phyloP scores from a whole-genome alignment of 2,113 vertebrate genomes.

The Tauraco erythrolophus region DNA sequence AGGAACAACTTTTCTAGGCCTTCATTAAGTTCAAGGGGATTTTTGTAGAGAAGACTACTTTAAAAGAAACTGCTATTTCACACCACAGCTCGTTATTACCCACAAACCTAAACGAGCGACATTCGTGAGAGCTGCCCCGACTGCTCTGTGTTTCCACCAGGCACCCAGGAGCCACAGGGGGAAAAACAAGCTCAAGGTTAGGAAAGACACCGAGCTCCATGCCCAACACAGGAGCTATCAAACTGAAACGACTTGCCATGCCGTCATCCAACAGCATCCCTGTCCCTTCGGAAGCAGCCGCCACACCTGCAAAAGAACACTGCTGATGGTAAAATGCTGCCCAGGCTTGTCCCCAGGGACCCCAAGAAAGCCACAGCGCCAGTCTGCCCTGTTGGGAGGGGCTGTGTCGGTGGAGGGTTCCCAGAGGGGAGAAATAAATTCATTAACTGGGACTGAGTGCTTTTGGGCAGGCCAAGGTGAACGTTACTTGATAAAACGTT shows the following conservation, averaged over 20 bases:
- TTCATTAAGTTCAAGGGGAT: conserved; percentile 13
- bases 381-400: not conserved
- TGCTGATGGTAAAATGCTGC: accelerated
- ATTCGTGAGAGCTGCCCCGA: not conserved
- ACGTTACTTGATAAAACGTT: not conserved
- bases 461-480: not conserved
- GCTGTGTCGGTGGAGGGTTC: not conserved
- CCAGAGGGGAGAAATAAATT: not conserved
- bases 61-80: not conserved
- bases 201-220: not conserved
- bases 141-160: accelerated
- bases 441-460: not conserved
- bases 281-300: accelerated
- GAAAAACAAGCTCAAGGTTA: not conserved
- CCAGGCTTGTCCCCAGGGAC: accelerated
- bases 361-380: not conserved
- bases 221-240: accelerated
- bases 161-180: not conserved
- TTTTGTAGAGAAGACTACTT: not conserved
- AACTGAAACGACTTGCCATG: not conserved
- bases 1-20: conserved; percentile 14
- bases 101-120: not conserved
- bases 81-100: not conserved
- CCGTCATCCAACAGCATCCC: not conserved
- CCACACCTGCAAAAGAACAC: not conserved